Evolutionary conservation across 1,140 invertebrate genomes (phyloP), one percentile per base, ranked within the genome.

Genomic region (Sesamia nonagrioides): DNA sequence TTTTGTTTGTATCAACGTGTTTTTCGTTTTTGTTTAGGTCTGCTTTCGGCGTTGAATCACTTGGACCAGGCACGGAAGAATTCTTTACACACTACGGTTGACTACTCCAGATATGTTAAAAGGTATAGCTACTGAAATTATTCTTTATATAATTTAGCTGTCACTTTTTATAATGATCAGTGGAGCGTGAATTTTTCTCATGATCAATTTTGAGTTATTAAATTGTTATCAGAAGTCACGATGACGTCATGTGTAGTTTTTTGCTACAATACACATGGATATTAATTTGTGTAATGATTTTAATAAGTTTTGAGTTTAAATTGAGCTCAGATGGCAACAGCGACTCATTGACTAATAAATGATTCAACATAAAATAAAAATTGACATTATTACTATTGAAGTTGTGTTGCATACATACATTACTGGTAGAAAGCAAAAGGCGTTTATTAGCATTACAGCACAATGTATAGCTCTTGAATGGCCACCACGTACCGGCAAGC

Each of bases 81-180:
- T 84, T 91, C 89, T 80, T 78, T 91, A 81, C 88, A 93, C 82
- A 95, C 93, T 13, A 92, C 93, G 15, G 95, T 97, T 54, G 97
- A 98, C 92, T 98, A 98, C 92, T 97, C 97, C 11, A 96, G 97
- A 92, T 98, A 98, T 91, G 97, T 98, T 37, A 97, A 97, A 92
- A 96, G 97, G 95, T 98, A 90, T 40, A 40, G 58, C 73, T 77
- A 66, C 74, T 68, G 74, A 77, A 58, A 40, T 75, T 77, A 48
- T 75, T 35, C 35, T 66, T 63, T 50, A 63, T 50, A 60, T 56
- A 66, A 77, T 77, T 77, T 77, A 68, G 13, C 58, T 66, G 74
- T 77, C 74, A 77, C 74, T 77, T 77, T 77, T 77, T 77, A 42
- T 52, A 33, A 18, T 66, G 48, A 35, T n/a, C 42, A 42, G n/a